Base-by-base conservation (phyloP, 2,888 invertebrate species). In the Geotrupes spiniger region DNA sequence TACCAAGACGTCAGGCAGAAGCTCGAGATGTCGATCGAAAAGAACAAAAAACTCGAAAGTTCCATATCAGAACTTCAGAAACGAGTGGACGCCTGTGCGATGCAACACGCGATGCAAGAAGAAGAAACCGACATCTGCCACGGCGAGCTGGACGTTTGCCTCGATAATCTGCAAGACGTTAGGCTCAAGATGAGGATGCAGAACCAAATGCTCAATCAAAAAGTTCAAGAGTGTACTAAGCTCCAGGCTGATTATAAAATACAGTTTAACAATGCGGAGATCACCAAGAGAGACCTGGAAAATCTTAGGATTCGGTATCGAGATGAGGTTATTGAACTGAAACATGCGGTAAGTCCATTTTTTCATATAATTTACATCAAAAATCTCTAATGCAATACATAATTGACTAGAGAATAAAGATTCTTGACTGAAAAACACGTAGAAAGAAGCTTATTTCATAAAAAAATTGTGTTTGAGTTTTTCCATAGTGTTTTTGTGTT, bases 31-130 rank as follows among this genome's bases (percentile, higher is more conserved):
- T 29, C 43, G 8, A 27, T 31, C 8, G n/a, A 10, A 2, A 39
- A 27, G 16, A 43, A 42, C n/a, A 56, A 42, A 15, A 51, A 55
- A 31, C 64, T 66, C 42, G 59, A 63, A 37, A 51, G 60, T 10
- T 60, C 62, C 9, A 60, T 69, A 10, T 70, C 74, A 42, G 69
- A 70, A 25, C 53, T 64, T n/a, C 67, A 74, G 21, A 57, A 65
- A 9, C 74, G 75, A 28, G 51, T 70, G 9, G 60, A 56, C 50
- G 63, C 72, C 1, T 68, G 72, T 0, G 65, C 74, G 12, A 63
- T 69, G n/a, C 58, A 65, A 37, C 66, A 68, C 40, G 54, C 59
- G 29, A 61, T 64, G 11, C 52, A 66, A 6, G 47, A 36, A 8
- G 42, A 51, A 16, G 47, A 50, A 17, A 42, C 39, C 1, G 49